Evolutionary conservation across 2,797 vertebrate species (phyloP), one percentile per base, ranked within the genome.

Genomic region (Enteromius anoplus): DNA sequence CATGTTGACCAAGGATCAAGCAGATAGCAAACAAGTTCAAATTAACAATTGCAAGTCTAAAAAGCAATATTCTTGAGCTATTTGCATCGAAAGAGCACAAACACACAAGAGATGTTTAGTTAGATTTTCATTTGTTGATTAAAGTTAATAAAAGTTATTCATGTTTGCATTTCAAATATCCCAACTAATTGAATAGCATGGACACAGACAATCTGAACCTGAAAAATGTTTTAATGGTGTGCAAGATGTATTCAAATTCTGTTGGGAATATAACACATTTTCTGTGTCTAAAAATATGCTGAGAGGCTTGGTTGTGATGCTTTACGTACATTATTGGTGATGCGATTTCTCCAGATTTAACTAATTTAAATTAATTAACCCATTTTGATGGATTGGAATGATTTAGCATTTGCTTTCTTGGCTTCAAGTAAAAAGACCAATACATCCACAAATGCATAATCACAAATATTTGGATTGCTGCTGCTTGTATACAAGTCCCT

Each of bases 71-170:
- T 71, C 29, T 40, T 45, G 72, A 49, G 81, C 23, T 4, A 58
- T 68, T 76, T 17, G 49, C 62, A 47, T 26, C 3, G 3, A 42
- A 51, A 70, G 53, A 83, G 82, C 82, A 83, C 82, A 83, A 71
- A 62, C 32, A 64, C 42, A 78, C 40, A 9, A 5, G 51, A 62
- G 51, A 60, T 71, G 51, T 83, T 68, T 69, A 66, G 23, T 78
- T 19, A 12, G 64, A 34, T 60, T 45, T 69, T 45, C 6, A 9
- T 69, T 51, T 49, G 14, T 47, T 26, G n/a, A 29, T 42, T 69
- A 9, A 70, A 72, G 49, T 60, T 37, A 60, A 40, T 70, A 12
- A 49, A 60, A 51, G 19, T 29, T 53, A 53, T 65, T 66, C 2
- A n/a, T 75, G 49, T 68, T 82, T 58, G n/a, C 47, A 5, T 79